Percentiles rank a stretch among this genome's conserved stretches.
Conservation (phyloP, 2,888 invertebrate genomes). For the Drosophila testacea region DNA sequence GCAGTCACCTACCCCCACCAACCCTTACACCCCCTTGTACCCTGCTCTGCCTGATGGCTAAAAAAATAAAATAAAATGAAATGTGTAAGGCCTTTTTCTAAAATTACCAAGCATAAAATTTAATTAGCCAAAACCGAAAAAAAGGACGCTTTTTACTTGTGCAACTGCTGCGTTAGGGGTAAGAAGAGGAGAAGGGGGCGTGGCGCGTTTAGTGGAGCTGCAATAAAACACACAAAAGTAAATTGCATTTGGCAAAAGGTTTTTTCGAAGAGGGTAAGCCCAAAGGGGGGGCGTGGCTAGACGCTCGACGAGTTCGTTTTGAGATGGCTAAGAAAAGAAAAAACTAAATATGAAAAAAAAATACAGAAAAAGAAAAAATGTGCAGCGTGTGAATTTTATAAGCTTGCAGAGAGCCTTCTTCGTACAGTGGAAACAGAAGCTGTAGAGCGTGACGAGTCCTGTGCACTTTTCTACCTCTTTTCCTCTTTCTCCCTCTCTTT, state of each 20-base stretch:
- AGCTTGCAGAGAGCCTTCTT: conserved; percentile 40
- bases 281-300: not conserved
- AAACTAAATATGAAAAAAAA: too few relatives aligned
- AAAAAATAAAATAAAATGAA: conserved; percentile 33
- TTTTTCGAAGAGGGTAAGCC: conserved; percentile 9
- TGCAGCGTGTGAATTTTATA: conserved; percentile 75
- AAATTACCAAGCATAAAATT: conserved; percentile 81
- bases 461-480: not conserved
- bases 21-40: not conserved
- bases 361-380: conserved; percentile 16
- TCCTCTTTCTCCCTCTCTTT: not conserved
- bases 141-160: conserved; percentile 36
- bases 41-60: conserved; percentile 7
- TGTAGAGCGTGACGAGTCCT: conserved; percentile 40
- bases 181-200: conserved; percentile 2
- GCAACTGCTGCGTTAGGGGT: conserved; percentile 25
- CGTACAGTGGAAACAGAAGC: conserved; percentile 21
- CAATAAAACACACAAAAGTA: conserved; percentile 67
- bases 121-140: conserved; percentile 79
- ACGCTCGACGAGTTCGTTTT: conserved; percentile 4
- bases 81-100: conserved; percentile 70
- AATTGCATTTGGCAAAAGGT: conserved; percentile 69
- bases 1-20: conserved; percentile 5
- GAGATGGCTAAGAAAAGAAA: conserved; percentile 4
- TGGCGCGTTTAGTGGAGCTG: conserved; percentile 23